Percentiles rank a stretch among this genome's conserved stretches.
phyloP scores from a whole-genome alignment of 2,888 invertebrate genomes.

The Abrostola triplasia region DNA sequence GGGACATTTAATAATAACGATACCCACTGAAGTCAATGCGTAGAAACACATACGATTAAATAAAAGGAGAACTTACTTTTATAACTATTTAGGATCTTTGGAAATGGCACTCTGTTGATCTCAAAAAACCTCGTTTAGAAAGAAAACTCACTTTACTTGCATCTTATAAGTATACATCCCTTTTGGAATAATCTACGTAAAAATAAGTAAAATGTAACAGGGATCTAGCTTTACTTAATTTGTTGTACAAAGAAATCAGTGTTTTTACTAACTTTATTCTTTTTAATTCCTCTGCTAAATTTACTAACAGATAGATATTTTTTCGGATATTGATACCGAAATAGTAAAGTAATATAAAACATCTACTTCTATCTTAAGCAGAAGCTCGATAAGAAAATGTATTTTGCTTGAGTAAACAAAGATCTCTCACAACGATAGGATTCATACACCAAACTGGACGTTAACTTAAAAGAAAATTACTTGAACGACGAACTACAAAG shows the following conservation, averaged over 20 bases:
- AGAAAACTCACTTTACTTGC: too few species aligned
- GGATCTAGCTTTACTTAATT: too few species aligned
- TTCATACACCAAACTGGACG: conserved; percentile 46
- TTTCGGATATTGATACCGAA: not conserved
- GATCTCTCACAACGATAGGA: conserved; percentile 45
- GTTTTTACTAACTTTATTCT: not conserved
- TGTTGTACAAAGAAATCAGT: not conserved
- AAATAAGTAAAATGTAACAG: too few species aligned
- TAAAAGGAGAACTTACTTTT: too few species aligned
- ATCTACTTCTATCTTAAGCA: conserved; percentile 12
- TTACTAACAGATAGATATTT: not conserved
- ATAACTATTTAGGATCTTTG: too few species aligned
- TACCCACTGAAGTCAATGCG: too few species aligned
- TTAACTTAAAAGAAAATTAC: conserved; percentile 59
- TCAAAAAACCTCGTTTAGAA: too few species aligned
- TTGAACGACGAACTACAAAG: conserved; percentile 59
- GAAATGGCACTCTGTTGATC: too few species aligned
- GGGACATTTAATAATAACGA: too few species aligned
- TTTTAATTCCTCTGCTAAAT: not conserved
- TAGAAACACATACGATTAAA: too few species aligned
- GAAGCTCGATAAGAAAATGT: conserved; percentile 27
- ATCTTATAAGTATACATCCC: too few species aligned
- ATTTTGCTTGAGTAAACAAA: conserved; percentile 45
- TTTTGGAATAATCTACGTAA: too few species aligned
- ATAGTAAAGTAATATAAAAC: conserved; percentile 10